phyloP scores from a whole-genome alignment of 2,113 vertebrate genomes.

The Neodontobutis hainanensis region DNA sequence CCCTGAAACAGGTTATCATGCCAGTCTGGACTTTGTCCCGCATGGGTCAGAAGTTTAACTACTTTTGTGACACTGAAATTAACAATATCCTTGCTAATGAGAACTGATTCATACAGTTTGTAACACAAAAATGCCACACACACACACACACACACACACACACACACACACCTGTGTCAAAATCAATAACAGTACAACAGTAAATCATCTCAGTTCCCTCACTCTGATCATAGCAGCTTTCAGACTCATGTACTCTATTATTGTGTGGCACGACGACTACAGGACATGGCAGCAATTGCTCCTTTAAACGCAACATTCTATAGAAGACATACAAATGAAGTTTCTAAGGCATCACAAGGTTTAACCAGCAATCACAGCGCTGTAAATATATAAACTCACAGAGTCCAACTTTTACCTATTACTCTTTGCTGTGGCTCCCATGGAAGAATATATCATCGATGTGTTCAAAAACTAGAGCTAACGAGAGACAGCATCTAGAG shows the following conservation, averaged over 20 bases:
- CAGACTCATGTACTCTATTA: neutral
- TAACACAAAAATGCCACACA: too few species aligned
- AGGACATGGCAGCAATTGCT: constrained; percentile 11
- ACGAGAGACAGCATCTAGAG: constrained; percentile 12
- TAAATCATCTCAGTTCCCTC: constrained; percentile 9
- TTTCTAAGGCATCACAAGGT: constrained; percentile 76
- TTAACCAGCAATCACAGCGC: constrained; percentile 61
- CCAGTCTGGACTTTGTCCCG: too few species aligned
- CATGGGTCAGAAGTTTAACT: too few species aligned
- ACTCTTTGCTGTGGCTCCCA: constrained; percentile 26
- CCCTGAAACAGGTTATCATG: too few species aligned
- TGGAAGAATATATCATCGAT: constrained; percentile 15
- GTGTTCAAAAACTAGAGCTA: neutral
- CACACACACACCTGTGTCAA: neutral
- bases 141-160: too few species aligned
- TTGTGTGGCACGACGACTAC: constrained; percentile 14
- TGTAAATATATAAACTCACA: constrained; percentile 70
- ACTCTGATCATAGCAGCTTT: constrained; percentile 38
- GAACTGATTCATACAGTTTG: too few species aligned
- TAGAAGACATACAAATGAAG: constrained; percentile 25
- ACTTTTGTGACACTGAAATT: too few species aligned
- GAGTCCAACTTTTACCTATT: constrained; percentile 61
- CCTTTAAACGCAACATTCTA: constrained; percentile 15
- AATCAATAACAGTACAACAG: constrained; percentile 3
- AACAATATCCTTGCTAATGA: too few species aligned